These are phyloP conservation scores for Acanthosepion pharaonis DNA, from an alignment of 2,888 invertebrate genomes.

Conservation along the genomic window DNA sequence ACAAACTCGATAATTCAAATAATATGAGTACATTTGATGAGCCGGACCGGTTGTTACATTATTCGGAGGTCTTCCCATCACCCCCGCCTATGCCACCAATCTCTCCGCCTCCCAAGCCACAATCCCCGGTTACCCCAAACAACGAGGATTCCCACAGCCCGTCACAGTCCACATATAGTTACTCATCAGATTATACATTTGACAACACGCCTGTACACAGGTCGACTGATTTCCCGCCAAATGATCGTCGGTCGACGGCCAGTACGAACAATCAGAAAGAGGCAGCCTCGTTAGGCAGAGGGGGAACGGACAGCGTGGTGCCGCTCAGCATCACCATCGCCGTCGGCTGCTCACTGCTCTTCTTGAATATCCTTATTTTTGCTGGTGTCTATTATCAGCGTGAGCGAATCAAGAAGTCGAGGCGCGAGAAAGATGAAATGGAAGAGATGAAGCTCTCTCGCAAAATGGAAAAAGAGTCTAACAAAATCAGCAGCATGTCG, in stretches of 20 bases:
- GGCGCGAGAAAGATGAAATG: constrained; percentile 52
- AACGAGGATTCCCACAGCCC: neutral
- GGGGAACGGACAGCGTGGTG: constrained; percentile 55
- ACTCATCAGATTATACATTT: constrained; percentile 45
- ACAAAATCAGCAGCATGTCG: constrained; percentile 36
- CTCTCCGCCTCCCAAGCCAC: constrained; percentile 52
- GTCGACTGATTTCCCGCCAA: constrained; percentile 48
- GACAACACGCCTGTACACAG: constrained; percentile 46
- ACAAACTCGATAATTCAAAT: constrained; percentile 87
- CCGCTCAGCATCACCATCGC: constrained; percentile 80
- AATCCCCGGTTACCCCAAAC: constrained; percentile 47
- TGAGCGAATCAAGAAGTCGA: constrained; percentile 68
- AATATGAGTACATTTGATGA: constrained; percentile 92
- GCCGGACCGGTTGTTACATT: constrained; percentile 79
- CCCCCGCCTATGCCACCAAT: constrained; percentile 69
- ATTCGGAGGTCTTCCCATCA: constrained; percentile 58
- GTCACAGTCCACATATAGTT: constrained; percentile 47
- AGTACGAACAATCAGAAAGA: constrained; percentile 37
- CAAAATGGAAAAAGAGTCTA: constrained; percentile 53
- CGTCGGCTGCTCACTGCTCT: constrained; percentile 92
- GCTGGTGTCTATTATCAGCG: constrained; percentile 93
- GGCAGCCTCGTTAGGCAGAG: constrained; percentile 25
- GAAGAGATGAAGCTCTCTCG: constrained; percentile 53
- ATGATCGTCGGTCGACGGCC: constrained; percentile 46
- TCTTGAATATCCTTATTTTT: constrained; percentile 93